Evolutionary conservation across 2,113 vertebrate species (phyloP), one percentile per base, ranked within the genome.

Genomic region (Microtus montanus): DNA sequence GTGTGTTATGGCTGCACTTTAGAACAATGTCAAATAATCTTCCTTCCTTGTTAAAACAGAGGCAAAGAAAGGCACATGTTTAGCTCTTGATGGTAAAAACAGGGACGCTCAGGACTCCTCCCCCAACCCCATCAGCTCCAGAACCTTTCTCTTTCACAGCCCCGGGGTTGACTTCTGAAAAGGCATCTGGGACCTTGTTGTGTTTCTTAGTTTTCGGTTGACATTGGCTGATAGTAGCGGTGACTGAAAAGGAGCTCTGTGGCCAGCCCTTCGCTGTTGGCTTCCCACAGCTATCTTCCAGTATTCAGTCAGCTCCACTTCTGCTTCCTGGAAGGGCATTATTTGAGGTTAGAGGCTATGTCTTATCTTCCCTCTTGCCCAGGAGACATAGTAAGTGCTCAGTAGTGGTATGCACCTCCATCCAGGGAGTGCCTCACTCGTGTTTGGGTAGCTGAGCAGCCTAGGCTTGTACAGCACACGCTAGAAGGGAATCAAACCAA

Each of bases 21-120:
- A 33, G 64, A 84, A 13, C 2, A 58, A 78, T 71, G 33, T 63
- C 47, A 10, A 41, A 22, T 79, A 63, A 54, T 3, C 7, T 33
- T 41, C 24, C 4, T 89, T 91, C 41, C 3, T 28, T 22, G 13
- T 92, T 94, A 61, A 82, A 78, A 17, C 8, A 85, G 38, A 19
- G 41, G 47, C 68, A 49, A 49, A 49, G 47, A 38, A 91, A 87
- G 33, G 33, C n/a, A 44, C 61, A 24, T 70, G 8, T 19, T 82
- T 77, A 47, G 70, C 20, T 86, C 78, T 20, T 54, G 26, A 44
- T 94, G 74, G 58, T 87, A 71, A 63, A 92, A 80, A 41, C 54
- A 63, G 63, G 74, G 4, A 68, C 30, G 61, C 38, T 13, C 35
- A 2, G 66, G 19, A 33, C 68, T 33, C 75, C 54, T 54, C 17